A percentile compares a stretch with the other conserved stretches of the same genome.
These are phyloP conservation scores for Brachyhypopomus gauderio DNA, from an alignment of 2,113 vertebrate genomes.

Conservation along the genomic window DNA sequence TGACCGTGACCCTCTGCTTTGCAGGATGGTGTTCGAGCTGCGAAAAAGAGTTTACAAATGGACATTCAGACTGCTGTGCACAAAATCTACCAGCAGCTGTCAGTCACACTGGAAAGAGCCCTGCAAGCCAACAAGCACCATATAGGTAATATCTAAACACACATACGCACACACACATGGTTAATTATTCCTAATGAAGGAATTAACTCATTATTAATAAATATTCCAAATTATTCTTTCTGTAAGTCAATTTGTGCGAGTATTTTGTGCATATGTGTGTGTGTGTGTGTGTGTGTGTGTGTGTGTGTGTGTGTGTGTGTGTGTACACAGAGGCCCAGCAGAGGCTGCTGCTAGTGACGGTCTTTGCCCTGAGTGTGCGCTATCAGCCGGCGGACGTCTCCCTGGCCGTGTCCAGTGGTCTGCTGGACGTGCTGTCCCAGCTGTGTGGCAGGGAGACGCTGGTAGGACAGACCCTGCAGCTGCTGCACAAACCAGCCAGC, in stretches of 20 bases:
- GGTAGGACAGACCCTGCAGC: constrained; percentile 90
- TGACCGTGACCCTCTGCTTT: constrained; percentile 75
- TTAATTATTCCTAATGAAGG: background rate
- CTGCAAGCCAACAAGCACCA: constrained; percentile 93
- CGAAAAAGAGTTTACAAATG: constrained; percentile 89
- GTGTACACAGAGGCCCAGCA: constrained; percentile 88
- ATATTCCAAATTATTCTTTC: no score
- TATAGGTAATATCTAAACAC: constrained; percentile 78
- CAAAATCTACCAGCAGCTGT: constrained; percentile 97
- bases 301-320: constrained; percentile 39
- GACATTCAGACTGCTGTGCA: constrained; percentile 96
- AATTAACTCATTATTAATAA: no score
- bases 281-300: background rate
- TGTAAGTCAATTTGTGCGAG: no score
- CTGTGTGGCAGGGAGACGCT: constrained; percentile 95
- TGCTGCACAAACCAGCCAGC: constrained; percentile 88
- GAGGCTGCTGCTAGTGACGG: constrained; percentile 93
- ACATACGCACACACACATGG: background rate
- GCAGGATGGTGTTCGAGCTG: constrained; percentile 93
- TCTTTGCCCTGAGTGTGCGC: constrained; percentile 94
- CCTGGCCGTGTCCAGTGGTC: constrained; percentile 91
- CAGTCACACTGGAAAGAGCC: constrained; percentile 92
- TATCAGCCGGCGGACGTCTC: constrained; percentile 97
- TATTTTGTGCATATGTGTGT: no score
- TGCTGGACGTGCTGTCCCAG: constrained; percentile 93